Evolutionary conservation across 2,113 vertebrate genomes (phyloP).

Genomic region (Heloderma charlesbogerti): DNA sequence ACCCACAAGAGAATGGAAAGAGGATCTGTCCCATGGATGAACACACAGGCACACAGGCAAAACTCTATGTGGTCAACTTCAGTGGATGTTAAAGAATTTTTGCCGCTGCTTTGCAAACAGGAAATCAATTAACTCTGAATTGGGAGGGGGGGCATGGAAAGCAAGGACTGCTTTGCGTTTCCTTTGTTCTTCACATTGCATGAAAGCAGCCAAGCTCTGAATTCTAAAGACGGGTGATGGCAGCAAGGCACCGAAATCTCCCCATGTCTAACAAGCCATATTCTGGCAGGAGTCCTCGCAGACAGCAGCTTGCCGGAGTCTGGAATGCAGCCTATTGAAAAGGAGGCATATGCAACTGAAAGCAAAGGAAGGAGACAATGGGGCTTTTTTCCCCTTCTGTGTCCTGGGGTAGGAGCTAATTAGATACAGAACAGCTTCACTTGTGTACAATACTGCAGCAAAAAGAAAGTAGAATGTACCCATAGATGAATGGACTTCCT

Average conservation of each 20-base stretch:
- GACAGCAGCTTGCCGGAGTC: constrained; percentile 37
- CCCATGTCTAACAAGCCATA: constrained; percentile 36
- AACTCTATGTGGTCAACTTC: constrained; percentile 28
- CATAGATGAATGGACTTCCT: neutral
- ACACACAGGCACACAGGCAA: constrained; percentile 38
- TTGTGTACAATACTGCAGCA: constrained; percentile 15
- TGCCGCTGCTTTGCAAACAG: constrained; percentile 47
- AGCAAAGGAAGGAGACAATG: neutral
- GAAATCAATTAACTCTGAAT: constrained; percentile 62
- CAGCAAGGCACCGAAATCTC: constrained; percentile 49
- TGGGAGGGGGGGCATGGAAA: constrained; percentile 43
- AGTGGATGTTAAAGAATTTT: constrained; percentile 36
- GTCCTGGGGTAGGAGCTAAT: constrained; percentile 9
- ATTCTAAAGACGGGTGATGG: constrained; percentile 45
- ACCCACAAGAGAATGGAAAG: constrained; percentile 42
- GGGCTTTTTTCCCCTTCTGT: neutral
- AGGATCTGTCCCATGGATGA: constrained; percentile 42
- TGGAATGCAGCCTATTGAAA: constrained; percentile 49
- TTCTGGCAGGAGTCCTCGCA: constrained; percentile 44
- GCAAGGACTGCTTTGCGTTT: constrained; percentile 51
- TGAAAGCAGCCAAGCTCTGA: constrained; percentile 47
- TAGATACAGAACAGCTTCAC: constrained; percentile 23
- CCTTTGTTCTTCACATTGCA: constrained; percentile 43
- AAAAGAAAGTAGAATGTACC: neutral
- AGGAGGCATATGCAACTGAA: neutral